Evolutionary conservation across 64 coral and sea anemone genomes (phyloP), one percentile per base, ranked within the genome.

Genomic region (Hydrozoanthus tunicans): DNA sequence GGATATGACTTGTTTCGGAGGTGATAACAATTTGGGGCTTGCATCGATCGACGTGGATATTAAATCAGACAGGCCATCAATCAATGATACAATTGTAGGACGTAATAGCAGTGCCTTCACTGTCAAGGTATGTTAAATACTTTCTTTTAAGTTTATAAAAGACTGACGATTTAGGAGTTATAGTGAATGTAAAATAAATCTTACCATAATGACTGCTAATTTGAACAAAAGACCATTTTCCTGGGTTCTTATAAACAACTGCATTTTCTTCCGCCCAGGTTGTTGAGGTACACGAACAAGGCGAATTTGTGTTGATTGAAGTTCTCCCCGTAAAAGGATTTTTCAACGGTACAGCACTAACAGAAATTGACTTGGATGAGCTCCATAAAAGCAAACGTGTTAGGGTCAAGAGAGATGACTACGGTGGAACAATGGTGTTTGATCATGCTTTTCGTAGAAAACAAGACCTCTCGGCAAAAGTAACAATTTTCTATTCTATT

Each of bases 21-120:
- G 94, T 57, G 83, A 95, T 53, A 95, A 95, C 58, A 95, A 88
- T 23, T 51, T 74, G 17, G 90, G 94, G 0, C 63, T 95, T 53
- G 51, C 92, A 20, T 64, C 89, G 53, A 73, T 76, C 64, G 94
- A 92, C 51, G 57, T 59, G 11, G 78, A 77, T 10, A 77, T 15
- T 4, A 57, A 59, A 7, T 64, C 63, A 61, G 9, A 91, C 3
- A 63, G 89, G n/a, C 57, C 92, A 70, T 86, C 66, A 66, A 70
- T 89, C 56, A 92, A 92, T 67, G 90, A 95, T 92, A 66, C 84
- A 3, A 83, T 95, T 14, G 73, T 92, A 14, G 94, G 94, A 70
- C 91, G 94, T 13, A 65, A 26, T 53, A 92, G 94, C 56, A 27
- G 81, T 53, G 55, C 90, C 14, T 32, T 95, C 11, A 55, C 92